phyloP scores from a whole-genome alignment of 2,888 invertebrate genomes.

The Agonopterix alstromeriana region DNA sequence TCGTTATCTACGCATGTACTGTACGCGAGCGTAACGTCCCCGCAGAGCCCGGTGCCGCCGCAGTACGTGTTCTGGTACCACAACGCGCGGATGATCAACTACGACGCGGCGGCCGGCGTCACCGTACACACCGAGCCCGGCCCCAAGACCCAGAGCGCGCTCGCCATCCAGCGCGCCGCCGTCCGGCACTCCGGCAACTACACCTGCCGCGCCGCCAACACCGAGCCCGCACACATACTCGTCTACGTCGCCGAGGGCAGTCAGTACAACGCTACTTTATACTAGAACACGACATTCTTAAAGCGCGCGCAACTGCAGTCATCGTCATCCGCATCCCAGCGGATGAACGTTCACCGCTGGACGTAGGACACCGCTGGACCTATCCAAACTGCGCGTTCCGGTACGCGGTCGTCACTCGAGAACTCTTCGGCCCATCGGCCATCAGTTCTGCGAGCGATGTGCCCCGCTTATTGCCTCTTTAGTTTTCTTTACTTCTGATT shows the following conservation, averaged over 20 bases:
- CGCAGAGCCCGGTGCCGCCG: slow-evolving; percentile 93
- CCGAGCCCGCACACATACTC: slow-evolving; percentile 91
- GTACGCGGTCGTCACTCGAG: neutral
- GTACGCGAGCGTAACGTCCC: slow-evolving; percentile 13
- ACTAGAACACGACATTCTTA: neutral
- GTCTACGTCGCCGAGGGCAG: slow-evolving; percentile 94
- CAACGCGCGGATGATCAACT: slow-evolving; percentile 96
- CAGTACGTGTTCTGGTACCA: slow-evolving; percentile 98
- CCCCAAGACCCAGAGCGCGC: slow-evolving; percentile 88
- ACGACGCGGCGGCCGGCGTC: slow-evolving; percentile 89
- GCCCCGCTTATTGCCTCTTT: too few species aligned
- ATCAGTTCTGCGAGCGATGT: too few species aligned
- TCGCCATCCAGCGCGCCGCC: slow-evolving; percentile 89
- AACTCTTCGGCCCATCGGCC: too few species aligned
- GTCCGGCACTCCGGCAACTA: slow-evolving; percentile 91
- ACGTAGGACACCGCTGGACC: neutral
- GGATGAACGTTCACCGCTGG: neutral
- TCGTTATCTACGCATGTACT: neutral
- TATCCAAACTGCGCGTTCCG: neutral
- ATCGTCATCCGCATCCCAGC: neutral
- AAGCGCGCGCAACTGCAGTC: neutral
- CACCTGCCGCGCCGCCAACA: slow-evolving; percentile 92
- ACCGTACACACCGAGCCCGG: slow-evolving; percentile 90
- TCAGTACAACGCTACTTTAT: slow-evolving; percentile 27
- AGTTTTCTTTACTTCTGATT: too few species aligned